These are phyloP conservation scores for Drosophila punjabiensis DNA, from an alignment of 1,140 invertebrate genomes.

Conservation along the genomic window DNA sequence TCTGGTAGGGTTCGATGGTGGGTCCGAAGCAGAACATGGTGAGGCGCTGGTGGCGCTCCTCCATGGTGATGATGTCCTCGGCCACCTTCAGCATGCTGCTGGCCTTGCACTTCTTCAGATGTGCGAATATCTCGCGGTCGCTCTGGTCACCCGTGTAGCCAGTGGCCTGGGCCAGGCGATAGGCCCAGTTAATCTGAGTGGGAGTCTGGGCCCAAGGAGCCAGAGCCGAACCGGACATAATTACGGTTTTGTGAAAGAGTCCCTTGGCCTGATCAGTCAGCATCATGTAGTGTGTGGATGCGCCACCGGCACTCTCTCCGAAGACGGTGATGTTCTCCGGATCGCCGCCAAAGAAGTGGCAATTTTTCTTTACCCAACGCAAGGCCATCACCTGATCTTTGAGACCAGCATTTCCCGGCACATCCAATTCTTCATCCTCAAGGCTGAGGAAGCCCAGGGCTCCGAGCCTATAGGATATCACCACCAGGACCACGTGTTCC, in stretches of 20 bases:
- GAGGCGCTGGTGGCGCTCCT: conserved; percentile 72
- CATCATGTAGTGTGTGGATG: conserved; percentile 87
- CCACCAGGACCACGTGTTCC: conserved; percentile 86
- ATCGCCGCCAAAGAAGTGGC: conserved; percentile 87
- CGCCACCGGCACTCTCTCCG: conserved; percentile 86
- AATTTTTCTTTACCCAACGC: conserved; percentile 88
- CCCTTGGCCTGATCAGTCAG: conserved; percentile 86
- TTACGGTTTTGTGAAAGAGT: conserved; percentile 84
- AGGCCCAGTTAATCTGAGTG: conserved; percentile 67
- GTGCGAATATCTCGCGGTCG: conserved; percentile 63
- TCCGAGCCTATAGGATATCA: conserved; percentile 86
- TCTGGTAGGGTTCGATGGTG: conserved; percentile 80
- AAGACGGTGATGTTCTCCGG: conserved; percentile 86
- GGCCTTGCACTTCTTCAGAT: conserved; percentile 69
- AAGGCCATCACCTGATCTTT: conserved; percentile 89
- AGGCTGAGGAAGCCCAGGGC: conserved; percentile 84
- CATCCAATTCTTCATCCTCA: conserved; percentile 80
- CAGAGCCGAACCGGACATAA: conserved; percentile 84
- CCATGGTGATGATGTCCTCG: conserved; percentile 70
- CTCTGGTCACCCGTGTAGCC: conserved; percentile 66
- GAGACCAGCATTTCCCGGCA: conserved; percentile 88
- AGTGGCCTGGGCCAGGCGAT: conserved; percentile 75
- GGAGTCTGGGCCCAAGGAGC: conserved; percentile 77
- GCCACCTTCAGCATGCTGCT: conserved; percentile 87
- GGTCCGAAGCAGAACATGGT: conserved; percentile 79